These are phyloP conservation scores for Glaucidium brasilianum DNA, from an alignment of 2,113 vertebrate species.

Conservation along the genomic window DNA sequence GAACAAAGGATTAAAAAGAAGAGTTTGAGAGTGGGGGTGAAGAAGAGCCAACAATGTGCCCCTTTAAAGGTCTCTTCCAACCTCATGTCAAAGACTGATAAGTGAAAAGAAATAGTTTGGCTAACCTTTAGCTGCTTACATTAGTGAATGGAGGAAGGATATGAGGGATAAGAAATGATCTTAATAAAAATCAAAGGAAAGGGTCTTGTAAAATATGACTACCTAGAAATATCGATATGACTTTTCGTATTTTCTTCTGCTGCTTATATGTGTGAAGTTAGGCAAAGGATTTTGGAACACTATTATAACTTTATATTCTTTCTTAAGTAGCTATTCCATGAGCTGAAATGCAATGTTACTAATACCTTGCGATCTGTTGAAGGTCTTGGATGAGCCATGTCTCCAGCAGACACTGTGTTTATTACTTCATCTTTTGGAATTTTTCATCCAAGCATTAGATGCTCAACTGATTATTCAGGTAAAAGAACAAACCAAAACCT, in stretches of 20 bases:
- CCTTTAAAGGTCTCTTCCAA: background rate
- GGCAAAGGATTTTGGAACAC: background rate
- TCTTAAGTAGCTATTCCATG: background rate
- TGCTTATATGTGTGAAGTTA: background rate
- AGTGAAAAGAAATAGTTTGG: background rate
- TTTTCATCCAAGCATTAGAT: conserved; percentile 79
- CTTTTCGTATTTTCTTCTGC: background rate
- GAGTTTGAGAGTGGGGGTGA: background rate
- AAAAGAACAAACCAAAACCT: background rate
- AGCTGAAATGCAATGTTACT: background rate
- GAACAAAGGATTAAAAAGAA: background rate
- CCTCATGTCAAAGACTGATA: background rate
- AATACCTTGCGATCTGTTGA: background rate
- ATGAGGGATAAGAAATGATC: background rate
- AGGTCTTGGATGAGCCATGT: conserved; percentile 77
- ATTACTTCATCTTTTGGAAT: conserved; percentile 79
- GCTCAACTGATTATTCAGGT: conserved; percentile 83
- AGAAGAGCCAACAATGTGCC: background rate
- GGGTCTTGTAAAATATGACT: background rate
- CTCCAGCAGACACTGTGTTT: conserved; percentile 79
- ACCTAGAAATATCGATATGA: background rate
- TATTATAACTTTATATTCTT: background rate
- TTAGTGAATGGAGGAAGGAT: background rate
- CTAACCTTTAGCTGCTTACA: background rate
- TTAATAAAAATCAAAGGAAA: background rate